A percentile compares a stretch with the other conserved stretches of the same genome.
phyloP scores from a whole-genome alignment of 2,888 invertebrate genomes.

The Zele albiditarsus region DNA sequence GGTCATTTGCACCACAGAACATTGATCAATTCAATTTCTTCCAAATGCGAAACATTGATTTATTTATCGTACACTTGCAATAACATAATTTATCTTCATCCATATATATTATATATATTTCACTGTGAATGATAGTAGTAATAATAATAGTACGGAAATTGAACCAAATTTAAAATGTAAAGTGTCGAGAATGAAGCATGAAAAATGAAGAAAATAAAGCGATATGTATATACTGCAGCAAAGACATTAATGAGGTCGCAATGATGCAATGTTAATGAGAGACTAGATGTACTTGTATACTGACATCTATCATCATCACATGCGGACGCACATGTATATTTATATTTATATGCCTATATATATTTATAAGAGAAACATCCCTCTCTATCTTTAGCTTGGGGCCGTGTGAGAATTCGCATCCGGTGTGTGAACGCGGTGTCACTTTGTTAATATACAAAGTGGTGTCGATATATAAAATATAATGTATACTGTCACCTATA shows the following conservation, averaged over 20 bases:
- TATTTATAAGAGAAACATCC: not conserved
- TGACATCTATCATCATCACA: slow-evolving; percentile 30
- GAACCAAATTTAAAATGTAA: not conserved
- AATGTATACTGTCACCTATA: slow-evolving; percentile 4
- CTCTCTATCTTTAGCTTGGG: not conserved
- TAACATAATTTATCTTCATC: not conserved
- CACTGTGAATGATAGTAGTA: not conserved
- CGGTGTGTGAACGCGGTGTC: not conserved
- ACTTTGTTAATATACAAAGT: slow-evolving; percentile 11
- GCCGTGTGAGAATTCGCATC: slow-evolving; percentile 17
- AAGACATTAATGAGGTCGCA: slow-evolving; percentile 57
- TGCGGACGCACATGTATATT: not conserved
- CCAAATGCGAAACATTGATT: too few species aligned
- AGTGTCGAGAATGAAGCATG: not conserved
- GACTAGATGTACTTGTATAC: slow-evolving; percentile 31
- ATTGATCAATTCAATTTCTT: too few species aligned
- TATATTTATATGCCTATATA: not conserved
- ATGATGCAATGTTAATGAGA: slow-evolving; percentile 55
- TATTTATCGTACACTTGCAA: not conserved
- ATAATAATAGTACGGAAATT: not conserved
- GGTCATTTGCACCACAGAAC: too few species aligned
- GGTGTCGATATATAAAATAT: slow-evolving; percentile 11
- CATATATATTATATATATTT: not conserved
- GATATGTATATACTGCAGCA: slow-evolving; percentile 1
- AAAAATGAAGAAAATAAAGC: not conserved